These are phyloP conservation scores for Seriola quinqueradiata DNA, from an alignment of 2,113 vertebrate species.

Conservation along the genomic window DNA sequence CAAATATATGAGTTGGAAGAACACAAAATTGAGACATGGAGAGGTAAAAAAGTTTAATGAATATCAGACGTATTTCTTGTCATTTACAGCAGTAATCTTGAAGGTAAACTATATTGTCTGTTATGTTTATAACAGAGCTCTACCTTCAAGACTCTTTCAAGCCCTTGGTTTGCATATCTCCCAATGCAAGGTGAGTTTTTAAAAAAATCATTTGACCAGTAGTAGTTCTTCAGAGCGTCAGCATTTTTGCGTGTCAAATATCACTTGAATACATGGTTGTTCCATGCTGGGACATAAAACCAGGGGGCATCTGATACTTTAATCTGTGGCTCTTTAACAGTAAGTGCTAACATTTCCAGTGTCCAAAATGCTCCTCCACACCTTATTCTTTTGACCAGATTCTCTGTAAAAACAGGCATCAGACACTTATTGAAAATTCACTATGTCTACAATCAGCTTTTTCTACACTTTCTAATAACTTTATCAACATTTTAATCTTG, in stretches of 20 bases:
- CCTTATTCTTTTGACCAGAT: neutral
- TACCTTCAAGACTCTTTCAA: constrained; percentile 98
- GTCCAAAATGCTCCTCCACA: neutral
- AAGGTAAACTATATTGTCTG: neutral
- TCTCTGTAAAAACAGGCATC: neutral
- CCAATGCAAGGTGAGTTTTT: constrained; percentile 90
- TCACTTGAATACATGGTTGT: neutral
- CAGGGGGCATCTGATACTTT: neutral
- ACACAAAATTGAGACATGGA: constrained; percentile 99
- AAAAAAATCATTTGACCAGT: neutral
- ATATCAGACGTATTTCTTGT: neutral
- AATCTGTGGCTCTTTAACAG: neutral
- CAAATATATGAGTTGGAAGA: constrained; percentile 99
- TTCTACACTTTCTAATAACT: neutral
- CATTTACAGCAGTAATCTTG: neutral
- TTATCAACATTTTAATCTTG: neutral
- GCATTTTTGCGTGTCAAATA: neutral
- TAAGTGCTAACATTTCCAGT: neutral
- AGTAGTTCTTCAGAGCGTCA: neutral
- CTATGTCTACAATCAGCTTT: neutral
- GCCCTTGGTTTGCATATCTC: constrained; percentile 96
- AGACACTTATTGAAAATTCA: neutral
- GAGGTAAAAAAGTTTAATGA: constrained; percentile 85
- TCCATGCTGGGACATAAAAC: neutral
- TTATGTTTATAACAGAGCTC: constrained; percentile 85